A percentile compares a stretch with the other conserved stretches of the same genome.
These are phyloP conservation scores for Sceloporus undulatus DNA, from an alignment of 2,113 vertebrate genomes.

Conservation along the genomic window DNA sequence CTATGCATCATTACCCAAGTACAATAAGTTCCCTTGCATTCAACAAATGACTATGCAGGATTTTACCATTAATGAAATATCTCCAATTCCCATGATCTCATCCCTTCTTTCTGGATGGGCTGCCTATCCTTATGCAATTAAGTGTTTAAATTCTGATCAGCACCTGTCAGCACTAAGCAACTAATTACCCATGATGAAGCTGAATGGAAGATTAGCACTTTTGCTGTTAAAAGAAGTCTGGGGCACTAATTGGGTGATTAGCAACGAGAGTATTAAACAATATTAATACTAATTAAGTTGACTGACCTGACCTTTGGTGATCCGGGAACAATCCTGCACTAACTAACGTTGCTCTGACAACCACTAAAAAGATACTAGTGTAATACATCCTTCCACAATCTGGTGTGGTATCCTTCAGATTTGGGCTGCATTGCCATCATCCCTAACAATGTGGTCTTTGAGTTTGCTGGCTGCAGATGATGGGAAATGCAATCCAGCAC, in stretches of 20 bases:
- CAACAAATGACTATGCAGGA: not conserved
- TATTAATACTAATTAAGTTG: conserved; percentile 7
- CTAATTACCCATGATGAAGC: conserved; percentile 12
- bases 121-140: conserved; percentile 3
- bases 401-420: not conserved
- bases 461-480: not conserved
- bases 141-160: conserved; percentile 21
- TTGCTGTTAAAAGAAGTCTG: not conserved
- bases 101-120: not conserved
- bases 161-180: conserved; percentile 5
- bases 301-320: not conserved
- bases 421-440: not conserved
- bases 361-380: not conserved
- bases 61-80: not conserved
- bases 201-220: conserved; percentile 30
- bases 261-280: conserved; percentile 4
- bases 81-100: not conserved
- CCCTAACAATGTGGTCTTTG: not conserved
- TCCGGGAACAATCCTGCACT: not conserved
- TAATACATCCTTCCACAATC: not conserved
- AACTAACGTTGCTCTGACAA: not conserved
- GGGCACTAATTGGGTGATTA: conserved; percentile 19
- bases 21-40: not conserved
- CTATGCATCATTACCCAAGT: not conserved
- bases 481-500: not conserved